Evolutionary conservation across 35 echinoderm and acorn worm genomes (phyloP).

Genomic region (Lytechinus variegatus): DNA sequence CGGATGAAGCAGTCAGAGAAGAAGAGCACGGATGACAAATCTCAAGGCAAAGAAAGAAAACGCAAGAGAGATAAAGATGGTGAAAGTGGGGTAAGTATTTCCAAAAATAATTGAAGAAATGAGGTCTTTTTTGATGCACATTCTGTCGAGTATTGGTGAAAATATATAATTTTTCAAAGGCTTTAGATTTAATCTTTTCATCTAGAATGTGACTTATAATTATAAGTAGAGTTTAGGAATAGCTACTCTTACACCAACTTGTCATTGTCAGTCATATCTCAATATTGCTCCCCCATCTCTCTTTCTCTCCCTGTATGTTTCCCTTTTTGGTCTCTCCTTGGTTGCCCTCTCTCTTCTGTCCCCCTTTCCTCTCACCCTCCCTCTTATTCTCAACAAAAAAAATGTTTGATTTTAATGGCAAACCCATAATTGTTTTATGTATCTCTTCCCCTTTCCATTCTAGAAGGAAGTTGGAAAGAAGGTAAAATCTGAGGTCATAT

Average conservation of each 20-base stretch:
- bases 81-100: slow-evolving; percentile 68
- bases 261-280: no score
- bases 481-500: slow-evolving; percentile 52
- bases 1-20: slow-evolving; percentile 67
- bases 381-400: not conserved
- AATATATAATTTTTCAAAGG: no score
- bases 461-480: slow-evolving; percentile 74
- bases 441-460: not conserved
- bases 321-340: not conserved
- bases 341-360: not conserved
- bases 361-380: not conserved
- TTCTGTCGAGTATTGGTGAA: not conserved
- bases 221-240: no score
- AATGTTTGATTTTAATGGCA: not conserved
- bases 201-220: no score
- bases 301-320: not conserved
- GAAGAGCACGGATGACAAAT: slow-evolving; percentile 62
- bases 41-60: slow-evolving; percentile 84
- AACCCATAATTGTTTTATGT: not conserved
- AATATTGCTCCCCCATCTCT: not conserved
- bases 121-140: not conserved
- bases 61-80: slow-evolving; percentile 83
- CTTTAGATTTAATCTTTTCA: no score
- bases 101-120: not conserved
- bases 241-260: no score